Conservation (phyloP, 2,797 vertebrate species). For the Neopelma chrysocephalum region DNA sequence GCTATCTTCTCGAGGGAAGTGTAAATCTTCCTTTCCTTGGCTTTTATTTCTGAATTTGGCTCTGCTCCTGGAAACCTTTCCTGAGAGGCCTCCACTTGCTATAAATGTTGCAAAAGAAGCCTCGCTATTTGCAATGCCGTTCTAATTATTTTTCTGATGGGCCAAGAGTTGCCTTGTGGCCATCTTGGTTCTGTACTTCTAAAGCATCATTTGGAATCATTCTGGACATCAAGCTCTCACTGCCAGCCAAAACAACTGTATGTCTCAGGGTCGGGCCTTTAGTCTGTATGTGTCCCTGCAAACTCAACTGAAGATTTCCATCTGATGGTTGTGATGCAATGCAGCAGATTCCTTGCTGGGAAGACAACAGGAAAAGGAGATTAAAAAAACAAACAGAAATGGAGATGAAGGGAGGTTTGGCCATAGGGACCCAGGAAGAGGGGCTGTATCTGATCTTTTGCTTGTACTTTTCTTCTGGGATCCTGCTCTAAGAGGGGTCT, state of each 20-base stretch:
- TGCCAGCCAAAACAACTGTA: neutral
- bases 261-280: neutral
- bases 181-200: neutral
- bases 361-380: neutral
- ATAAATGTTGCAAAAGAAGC: constrained; percentile 47
- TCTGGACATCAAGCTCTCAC: neutral
- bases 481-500: fast-evolving
- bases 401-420: neutral
- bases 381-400: neutral
- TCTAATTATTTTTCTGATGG: constrained; percentile 10
- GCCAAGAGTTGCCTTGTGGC: constrained; percentile 1
- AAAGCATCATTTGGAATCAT: neutral
- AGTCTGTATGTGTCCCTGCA: neutral
- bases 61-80: constrained; percentile 62
- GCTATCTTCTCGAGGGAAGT: constrained; percentile 18
- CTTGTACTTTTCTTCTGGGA: neutral
- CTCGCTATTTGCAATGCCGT: neutral
- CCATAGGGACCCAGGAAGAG: neutral
- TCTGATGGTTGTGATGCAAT: neutral
- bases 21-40: constrained; percentile 57
- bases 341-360: constrained; percentile 30
- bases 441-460: neutral
- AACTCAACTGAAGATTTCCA: neutral
- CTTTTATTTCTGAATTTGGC: constrained; percentile 61
- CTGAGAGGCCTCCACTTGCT: constrained; percentile 54